phyloP scores from a whole-genome alignment of 2,888 invertebrate species.

The Caenorhabditis zanzibari region DNA sequence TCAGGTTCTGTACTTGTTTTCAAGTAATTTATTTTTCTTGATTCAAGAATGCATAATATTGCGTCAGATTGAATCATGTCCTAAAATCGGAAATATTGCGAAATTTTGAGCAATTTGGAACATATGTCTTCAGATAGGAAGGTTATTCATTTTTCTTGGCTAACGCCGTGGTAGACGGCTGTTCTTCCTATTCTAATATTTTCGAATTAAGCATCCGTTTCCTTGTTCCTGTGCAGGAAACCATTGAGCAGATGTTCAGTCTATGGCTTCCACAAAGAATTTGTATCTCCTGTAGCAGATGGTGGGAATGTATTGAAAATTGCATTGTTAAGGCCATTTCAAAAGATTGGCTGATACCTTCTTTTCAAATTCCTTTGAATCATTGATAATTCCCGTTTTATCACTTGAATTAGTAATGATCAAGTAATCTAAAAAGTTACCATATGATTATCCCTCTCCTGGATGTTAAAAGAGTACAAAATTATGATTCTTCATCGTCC shows the following conservation, averaged over 20 bases:
- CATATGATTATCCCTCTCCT: background rate
- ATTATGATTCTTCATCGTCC: background rate
- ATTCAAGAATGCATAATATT: conserved; percentile 29
- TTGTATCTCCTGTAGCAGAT: too few relatives aligned
- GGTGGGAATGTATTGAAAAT: too few relatives aligned
- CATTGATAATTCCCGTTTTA: too few relatives aligned
- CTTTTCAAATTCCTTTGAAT: too few relatives aligned
- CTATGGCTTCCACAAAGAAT: too few relatives aligned
- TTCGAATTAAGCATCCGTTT: background rate
- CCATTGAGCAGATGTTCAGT: too few relatives aligned
- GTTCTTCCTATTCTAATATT: background rate
- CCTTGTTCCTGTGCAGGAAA: too few relatives aligned
- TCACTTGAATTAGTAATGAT: too few relatives aligned
- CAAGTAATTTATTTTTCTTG: background rate
- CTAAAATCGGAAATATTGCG: conserved; percentile 35
- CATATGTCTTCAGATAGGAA: background rate
- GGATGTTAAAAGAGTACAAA: background rate
- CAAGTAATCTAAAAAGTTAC: too few relatives aligned
- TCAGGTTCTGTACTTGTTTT: conserved; percentile 7
- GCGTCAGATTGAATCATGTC: conserved; percentile 27
- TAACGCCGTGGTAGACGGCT: background rate
- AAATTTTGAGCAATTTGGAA: conserved; percentile 37
- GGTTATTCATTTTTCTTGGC: background rate
- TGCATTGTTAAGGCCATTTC: too few relatives aligned
- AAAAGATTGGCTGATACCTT: too few relatives aligned